Conservation (phyloP, 92 coral and sea anemone genomes). For the Heliopora coerulea region DNA sequence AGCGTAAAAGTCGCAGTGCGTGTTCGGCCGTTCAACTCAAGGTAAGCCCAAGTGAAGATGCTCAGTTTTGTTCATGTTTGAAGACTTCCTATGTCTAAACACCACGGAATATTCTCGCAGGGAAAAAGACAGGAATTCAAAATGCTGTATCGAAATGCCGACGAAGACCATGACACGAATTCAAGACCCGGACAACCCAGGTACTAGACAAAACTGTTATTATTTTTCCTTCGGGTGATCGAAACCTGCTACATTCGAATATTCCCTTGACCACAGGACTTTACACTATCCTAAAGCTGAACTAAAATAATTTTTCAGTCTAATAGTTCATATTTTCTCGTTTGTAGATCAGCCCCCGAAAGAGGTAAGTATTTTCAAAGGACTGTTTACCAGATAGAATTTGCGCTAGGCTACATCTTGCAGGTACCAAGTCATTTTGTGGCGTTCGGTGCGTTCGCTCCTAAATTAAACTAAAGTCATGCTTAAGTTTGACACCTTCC, state of each 20-base stretch:
- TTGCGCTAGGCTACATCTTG: neutral
- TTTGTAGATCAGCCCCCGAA: constrained; percentile 81
- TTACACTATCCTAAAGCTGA: too few relatives aligned
- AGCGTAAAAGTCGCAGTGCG: constrained; percentile 99
- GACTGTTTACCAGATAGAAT: neutral
- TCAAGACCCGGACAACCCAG: constrained; percentile 79
- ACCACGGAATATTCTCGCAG: constrained; percentile 39
- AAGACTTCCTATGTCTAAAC: neutral
- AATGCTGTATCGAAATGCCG: constrained; percentile 81
- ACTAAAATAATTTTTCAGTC: neutral
- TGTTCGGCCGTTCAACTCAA: constrained; percentile 95
- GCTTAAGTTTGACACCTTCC: constrained; percentile 19
- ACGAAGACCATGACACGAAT: constrained; percentile 83
- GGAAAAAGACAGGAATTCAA: constrained; percentile 88
- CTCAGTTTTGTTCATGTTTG: neutral
- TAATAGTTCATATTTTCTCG: constrained; percentile 11
- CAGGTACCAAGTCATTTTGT: neutral
- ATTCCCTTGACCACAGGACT: too few relatives aligned
- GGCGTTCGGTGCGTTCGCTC: too few relatives aligned
- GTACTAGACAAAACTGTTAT: neutral
- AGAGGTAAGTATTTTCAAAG: constrained; percentile 53
- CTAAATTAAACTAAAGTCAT: constrained; percentile 1
- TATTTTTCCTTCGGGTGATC: neutral
- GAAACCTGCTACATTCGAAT: too few relatives aligned
- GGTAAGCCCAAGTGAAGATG: constrained; percentile 53